Conservation (phyloP, 1,140 invertebrate genomes). For the Brachionus rotundiformis region DNA sequence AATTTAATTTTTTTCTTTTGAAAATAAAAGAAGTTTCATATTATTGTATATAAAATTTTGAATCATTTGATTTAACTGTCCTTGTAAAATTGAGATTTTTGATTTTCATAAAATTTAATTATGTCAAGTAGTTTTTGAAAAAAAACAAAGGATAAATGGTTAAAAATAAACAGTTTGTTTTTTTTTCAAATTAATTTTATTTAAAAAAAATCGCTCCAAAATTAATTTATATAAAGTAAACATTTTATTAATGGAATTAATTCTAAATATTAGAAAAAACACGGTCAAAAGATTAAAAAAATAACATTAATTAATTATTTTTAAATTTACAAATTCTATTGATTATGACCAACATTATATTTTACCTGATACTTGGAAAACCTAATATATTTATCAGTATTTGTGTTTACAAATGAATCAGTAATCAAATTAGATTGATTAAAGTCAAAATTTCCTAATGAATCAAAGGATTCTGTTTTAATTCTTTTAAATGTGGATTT, state of each 20-base stretch:
- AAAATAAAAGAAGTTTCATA: too few relatives aligned
- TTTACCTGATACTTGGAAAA: conserved; percentile 20
- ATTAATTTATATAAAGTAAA: too few relatives aligned
- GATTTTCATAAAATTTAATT: too few relatives aligned
- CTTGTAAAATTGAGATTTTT: too few relatives aligned
- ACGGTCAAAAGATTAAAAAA: neutral
- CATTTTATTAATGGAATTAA: too few relatives aligned
- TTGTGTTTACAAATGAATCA: neutral
- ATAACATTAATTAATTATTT: neutral
- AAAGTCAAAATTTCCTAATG: conserved; percentile 28
- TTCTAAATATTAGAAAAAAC: neutral
- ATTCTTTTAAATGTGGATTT: neutral
- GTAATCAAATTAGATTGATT: conserved; percentile 18
- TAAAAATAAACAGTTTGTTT: neutral
- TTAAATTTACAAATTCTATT: neutral
- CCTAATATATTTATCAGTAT: neutral
- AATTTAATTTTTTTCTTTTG: neutral
- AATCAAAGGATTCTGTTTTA: neutral
- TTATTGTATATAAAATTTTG: neutral
- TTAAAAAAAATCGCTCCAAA: neutral
- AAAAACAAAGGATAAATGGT: too few relatives aligned
- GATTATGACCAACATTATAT: neutral
- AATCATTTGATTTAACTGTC: too few relatives aligned
- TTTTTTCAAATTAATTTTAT: neutral
- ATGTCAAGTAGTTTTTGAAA: too few relatives aligned